Base-by-base conservation (phyloP, 2,888 invertebrate genomes). In the Pollenia griseotomentosa region DNA sequence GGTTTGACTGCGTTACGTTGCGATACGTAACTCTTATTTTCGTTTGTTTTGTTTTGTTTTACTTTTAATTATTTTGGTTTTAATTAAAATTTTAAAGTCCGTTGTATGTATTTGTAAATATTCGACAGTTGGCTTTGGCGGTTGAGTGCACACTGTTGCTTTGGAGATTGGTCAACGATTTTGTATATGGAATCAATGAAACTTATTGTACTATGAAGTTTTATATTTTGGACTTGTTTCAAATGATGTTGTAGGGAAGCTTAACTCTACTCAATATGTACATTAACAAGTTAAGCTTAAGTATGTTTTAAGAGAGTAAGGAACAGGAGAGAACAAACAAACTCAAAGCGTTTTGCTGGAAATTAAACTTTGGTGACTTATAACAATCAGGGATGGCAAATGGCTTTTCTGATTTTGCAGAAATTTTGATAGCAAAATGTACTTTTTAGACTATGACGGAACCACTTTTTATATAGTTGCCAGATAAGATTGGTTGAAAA, bases 91-190 rank as follows among this genome's bases (percentile, higher is more conserved):
- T 61, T 42, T 53, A 42, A n/a, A 66, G 23, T 19, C 71, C 48
- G 57, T 71, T 66, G 19, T 78, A 9, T 23, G 42, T 44, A 42
- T 57, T 10, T 1, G 5, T 9, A 33, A 55, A 66, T 70, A 63
- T 63, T 46, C 77, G 19, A 23, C 81, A 74, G 40, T 6, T 44
- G 63, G n/a, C 57, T 73, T 78, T 73, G 84, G 73, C 65, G 87
- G 84, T 82, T 74, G 19, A 51, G 7, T 78, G 55, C 23, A 57
- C 23, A 87, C 87, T 87, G 81, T 74, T n/a, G 51, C 40, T 71
- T 55, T 61, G 10, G 16, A 61, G 59, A 74, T 40, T 77, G 70
- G 61, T 63, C 63, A 77, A 70, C 19, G 61, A 44, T 66, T 84
- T 66, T 59, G 33, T 84, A 55, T 70, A 57, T 44, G 53, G 40